Percentiles rank a stretch among this genome's conserved stretches.
These are phyloP conservation scores for Alethe diademata DNA, from an alignment of 2,113 vertebrate species.

Conservation along the genomic window DNA sequence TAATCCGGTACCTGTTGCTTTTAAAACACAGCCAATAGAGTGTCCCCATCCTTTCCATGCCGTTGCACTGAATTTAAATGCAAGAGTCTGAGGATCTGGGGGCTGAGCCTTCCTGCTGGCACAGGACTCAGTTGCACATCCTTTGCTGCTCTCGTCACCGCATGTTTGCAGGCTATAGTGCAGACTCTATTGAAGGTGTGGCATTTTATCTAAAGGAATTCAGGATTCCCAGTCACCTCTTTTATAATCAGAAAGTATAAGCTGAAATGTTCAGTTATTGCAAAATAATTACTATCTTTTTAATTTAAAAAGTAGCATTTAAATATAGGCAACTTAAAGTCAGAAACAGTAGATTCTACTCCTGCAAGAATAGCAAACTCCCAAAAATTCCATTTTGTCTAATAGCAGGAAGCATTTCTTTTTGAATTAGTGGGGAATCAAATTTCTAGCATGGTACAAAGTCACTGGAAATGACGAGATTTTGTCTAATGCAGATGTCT, in stretches of 20 bases:
- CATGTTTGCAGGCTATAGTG: neutral
- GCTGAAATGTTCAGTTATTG: neutral
- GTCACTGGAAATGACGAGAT: neutral
- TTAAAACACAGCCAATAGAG: neutral
- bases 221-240: neutral
- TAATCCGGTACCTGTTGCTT: neutral
- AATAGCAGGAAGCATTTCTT: neutral
- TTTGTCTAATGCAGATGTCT: neutral
- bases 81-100: neutral
- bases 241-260: neutral
- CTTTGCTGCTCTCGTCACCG: neutral
- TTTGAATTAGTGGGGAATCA: neutral
- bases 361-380: neutral
- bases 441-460: neutral
- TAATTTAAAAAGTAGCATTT: neutral
- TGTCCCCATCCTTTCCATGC: neutral
- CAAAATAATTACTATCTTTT: neutral
- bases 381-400: neutral
- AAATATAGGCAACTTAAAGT: neutral
- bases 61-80: neutral
- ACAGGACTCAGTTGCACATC: neutral
- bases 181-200: neutral
- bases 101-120: neutral
- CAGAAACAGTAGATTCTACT: neutral
- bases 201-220: neutral